phyloP scores from a whole-genome alignment of 2,113 vertebrate species.

The Limanda limanda region DNA sequence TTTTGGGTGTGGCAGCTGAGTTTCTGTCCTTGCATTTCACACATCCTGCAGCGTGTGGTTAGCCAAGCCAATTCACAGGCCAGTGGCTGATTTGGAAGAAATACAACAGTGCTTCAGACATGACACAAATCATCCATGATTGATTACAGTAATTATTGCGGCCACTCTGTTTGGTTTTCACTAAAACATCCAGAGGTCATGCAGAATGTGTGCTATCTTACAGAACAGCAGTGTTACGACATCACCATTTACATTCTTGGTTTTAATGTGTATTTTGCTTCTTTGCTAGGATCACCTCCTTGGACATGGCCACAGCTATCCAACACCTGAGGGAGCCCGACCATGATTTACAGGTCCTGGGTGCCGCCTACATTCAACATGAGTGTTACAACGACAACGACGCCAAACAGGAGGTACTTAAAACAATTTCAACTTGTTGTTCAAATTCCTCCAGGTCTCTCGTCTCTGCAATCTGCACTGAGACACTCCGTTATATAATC shows the following conservation, averaged over 20 bases:
- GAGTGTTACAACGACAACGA: constrained; percentile 90
- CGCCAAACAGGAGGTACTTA: constrained; percentile 89
- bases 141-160: constrained; percentile 29
- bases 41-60: constrained; percentile 64
- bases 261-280: constrained; percentile 18
- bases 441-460: constrained; percentile 14
- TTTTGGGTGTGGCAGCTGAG: constrained; percentile 74
- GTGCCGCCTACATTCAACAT: constrained; percentile 94
- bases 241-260: constrained; percentile 9
- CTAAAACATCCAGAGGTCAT: not conserved
- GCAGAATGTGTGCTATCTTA: constrained; percentile 19
- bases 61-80: constrained; percentile 20
- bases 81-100: constrained; percentile 55
- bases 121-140: constrained; percentile 34
- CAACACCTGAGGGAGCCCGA: constrained; percentile 87
- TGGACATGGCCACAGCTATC: constrained; percentile 89
- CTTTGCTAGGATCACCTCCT: constrained; percentile 82
- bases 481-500: constrained; percentile 14
- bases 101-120: constrained; percentile 20
- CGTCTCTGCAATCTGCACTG: constrained; percentile 3
- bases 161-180: constrained; percentile 24
- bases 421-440: constrained; percentile 23
- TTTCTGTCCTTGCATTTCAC: constrained; percentile 66
- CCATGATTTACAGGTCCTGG: constrained; percentile 89
- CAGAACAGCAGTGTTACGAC: not conserved